Conservation (phyloP, 2,888 invertebrate species). For the Perdita meconis region DNA sequence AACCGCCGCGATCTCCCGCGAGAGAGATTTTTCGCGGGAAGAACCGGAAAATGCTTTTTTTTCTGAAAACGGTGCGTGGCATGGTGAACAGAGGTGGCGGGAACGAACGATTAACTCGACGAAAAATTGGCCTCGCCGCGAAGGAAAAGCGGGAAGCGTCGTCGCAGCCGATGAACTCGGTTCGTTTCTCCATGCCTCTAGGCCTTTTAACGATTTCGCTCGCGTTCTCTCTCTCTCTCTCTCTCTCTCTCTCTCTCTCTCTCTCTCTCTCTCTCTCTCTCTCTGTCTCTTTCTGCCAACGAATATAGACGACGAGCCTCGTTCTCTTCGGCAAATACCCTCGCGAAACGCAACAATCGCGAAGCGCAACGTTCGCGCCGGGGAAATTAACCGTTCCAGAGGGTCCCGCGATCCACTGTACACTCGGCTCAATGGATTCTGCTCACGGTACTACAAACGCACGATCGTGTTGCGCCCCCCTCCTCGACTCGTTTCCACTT, state of each 20-base stretch:
- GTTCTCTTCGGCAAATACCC: constrained; percentile 3
- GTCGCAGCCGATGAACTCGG: constrained; percentile 52
- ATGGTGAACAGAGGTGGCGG: not conserved
- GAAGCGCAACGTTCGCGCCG: constrained; percentile 1
- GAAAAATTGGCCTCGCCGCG: constrained; percentile 35
- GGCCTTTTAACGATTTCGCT: constrained; percentile 55
- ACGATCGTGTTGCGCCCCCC: too few relatives aligned
- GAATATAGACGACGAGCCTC: not conserved
- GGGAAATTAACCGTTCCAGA: constrained; percentile 15
- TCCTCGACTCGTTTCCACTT: too few relatives aligned
- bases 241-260: constrained; percentile 13
- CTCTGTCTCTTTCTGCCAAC: constrained; percentile 5
- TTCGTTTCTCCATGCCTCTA: constrained; percentile 41
- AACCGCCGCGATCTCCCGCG: too few relatives aligned
- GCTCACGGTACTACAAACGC: too few relatives aligned
- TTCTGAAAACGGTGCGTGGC: constrained; percentile 5
- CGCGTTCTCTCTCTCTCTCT: constrained; percentile 10
- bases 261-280: constrained; percentile 33
- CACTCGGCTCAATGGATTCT: too few relatives aligned
- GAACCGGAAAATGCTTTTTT: not conserved
- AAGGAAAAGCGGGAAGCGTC: constrained; percentile 25
- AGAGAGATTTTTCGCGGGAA: too few relatives aligned
- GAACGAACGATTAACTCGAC: constrained; percentile 39
- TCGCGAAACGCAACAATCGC: constrained; percentile 21
- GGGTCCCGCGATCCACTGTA: constrained; percentile 1